Conservation (phyloP, 1,140 invertebrate genomes). For the Eumeta japonica region DNA sequence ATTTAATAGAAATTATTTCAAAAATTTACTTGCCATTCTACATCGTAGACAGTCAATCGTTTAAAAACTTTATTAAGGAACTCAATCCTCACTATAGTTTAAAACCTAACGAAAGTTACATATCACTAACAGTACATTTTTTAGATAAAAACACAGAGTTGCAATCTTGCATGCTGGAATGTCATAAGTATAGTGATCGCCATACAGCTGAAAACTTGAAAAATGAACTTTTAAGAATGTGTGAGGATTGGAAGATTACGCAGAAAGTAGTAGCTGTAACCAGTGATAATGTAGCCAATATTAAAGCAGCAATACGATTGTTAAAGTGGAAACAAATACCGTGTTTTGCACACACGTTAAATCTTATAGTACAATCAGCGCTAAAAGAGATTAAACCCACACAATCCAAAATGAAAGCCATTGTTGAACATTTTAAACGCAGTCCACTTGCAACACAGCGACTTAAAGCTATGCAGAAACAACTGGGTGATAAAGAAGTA, state of each 20-base stretch:
- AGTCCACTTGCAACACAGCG: constrained; percentile 7
- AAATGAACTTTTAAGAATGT: background rate
- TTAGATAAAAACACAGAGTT: background rate
- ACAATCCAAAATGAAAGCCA: constrained; percentile 8
- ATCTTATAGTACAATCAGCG: background rate
- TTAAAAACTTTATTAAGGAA: constrained; percentile 6
- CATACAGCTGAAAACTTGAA: background rate
- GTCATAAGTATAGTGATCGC: background rate
- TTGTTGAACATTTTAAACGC: constrained; percentile 15
- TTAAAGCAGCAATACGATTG: background rate
- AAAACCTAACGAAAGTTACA: constrained; percentile 1
- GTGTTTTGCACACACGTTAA: constrained; percentile 1
- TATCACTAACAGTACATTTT: background rate
- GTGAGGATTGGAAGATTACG: background rate
- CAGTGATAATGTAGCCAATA: background rate
- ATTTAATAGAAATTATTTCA: constrained; percentile 5
- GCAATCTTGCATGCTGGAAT: background rate
- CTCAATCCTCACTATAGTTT: constrained; percentile 3
- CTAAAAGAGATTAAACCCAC: background rate
- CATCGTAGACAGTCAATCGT: constrained; percentile 2
- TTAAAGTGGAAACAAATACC: constrained; percentile 5
- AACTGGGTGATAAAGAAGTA: constrained; percentile 9
- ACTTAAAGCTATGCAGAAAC: constrained; percentile 15
- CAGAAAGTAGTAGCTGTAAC: background rate
- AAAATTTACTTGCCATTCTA: constrained; percentile 6